Evolutionary conservation across 2,113 vertebrate species (phyloP), one percentile per base, ranked within the genome.

Genomic region (Callorhinus ursinus): DNA sequence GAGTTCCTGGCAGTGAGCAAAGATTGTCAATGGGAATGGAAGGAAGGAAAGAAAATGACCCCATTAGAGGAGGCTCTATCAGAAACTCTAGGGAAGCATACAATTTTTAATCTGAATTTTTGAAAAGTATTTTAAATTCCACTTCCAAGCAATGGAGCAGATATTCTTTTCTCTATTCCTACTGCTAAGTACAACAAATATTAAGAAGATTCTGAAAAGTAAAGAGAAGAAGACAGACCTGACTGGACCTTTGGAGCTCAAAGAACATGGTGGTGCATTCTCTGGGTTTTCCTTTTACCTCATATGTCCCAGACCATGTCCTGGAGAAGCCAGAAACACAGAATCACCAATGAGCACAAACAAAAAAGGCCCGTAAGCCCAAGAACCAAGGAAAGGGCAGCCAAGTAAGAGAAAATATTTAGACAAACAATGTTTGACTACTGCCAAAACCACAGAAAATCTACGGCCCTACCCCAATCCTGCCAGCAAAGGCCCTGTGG

Each of bases 11-110:
- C 36, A 26, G 28, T 53, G 26, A 65, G 24, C 18, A 65, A 53
- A 65, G 33, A 63, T 6, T 39, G 1, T 79, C 28, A 42, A 24
- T 63, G 24, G 7, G 18, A 18, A 22, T 61, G 0, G 39, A 61
- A 42, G 49, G 12, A 77, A 2, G 8, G 5, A 24, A 5, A 36
- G 42, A n/a, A 65, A 49, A 49, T 53, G 61, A 36, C 11, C 14
- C 14, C 49, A 57, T 24, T 7, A 2, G 24, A 46, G 13, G 22
- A 36, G 9, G 3, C 0, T n/a, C 51, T 14, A 0, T 71, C 15
- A 15, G n/a, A 72, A 61, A 80, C 14, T 33, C 53, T 28, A 65
- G 22, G 46, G 42, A 88, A 36, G 5, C 33, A 7, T 7, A 8
- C 1, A 19, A 67, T 26, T 81, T 81, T 42, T 55, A 55, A 63